phyloP scores from a whole-genome alignment of 2,113 vertebrate species.

The Physeter macrocephalus region DNA sequence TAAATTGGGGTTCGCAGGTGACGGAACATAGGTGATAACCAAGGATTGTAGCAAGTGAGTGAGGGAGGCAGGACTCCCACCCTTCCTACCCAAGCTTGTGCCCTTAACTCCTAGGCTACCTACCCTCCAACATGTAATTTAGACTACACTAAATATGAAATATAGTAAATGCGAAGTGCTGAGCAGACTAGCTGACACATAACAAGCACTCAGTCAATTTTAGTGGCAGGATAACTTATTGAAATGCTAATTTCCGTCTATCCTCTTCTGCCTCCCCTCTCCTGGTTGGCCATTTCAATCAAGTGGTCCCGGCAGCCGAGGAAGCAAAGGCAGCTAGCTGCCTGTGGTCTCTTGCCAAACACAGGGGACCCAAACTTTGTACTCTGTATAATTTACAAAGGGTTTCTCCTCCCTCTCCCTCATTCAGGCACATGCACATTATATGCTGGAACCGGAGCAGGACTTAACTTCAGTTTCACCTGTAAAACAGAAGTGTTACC shows the following conservation, averaged over 20 bases:
- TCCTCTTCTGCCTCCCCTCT: not conserved
- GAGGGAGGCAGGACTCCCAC: not conserved
- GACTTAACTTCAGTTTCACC: not conserved
- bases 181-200: not conserved
- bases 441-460: not conserved
- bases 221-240: not conserved
- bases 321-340: slow-evolving; percentile 23
- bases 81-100: not conserved
- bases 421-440: not conserved
- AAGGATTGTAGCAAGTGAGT: not conserved
- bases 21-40: not conserved
- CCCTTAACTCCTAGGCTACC: not conserved
- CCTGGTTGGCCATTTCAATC: not conserved
- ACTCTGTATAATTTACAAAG: not conserved
- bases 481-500: not conserved
- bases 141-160: not conserved
- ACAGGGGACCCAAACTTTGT: not conserved
- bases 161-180: not conserved
- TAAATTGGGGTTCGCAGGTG: not conserved
- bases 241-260: not conserved
- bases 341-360: not conserved
- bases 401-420: not conserved
- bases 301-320: not conserved
- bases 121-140: not conserved
- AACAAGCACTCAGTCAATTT: not conserved